Percentiles rank a stretch among this genome's conserved stretches.
phyloP scores from a whole-genome alignment of 1,140 invertebrate species.

The Bombus impatiens region DNA sequence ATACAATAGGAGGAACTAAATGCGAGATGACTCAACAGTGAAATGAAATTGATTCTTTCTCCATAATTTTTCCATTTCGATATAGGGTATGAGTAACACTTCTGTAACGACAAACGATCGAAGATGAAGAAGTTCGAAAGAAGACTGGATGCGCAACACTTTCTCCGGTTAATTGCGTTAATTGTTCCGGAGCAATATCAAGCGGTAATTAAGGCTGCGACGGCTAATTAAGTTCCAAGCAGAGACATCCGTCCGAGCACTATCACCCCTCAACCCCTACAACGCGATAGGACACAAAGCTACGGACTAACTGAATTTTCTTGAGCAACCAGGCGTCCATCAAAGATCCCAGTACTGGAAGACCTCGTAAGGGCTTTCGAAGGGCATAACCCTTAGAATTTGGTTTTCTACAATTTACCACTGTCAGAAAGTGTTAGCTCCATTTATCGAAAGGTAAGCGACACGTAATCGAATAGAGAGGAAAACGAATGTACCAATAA shows the following conservation, averaged over 20 bases:
- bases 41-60: background rate
- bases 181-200: constrained; percentile 80
- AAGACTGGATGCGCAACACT: constrained; percentile 69
- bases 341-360: constrained; percentile 76
- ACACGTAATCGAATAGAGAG: background rate
- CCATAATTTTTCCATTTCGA: background rate
- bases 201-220: constrained; percentile 77
- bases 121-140: constrained; percentile 42
- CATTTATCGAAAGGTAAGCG: background rate
- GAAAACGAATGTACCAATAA: background rate
- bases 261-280: constrained; percentile 70
- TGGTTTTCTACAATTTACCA: constrained; percentile 6
- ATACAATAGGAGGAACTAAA: background rate
- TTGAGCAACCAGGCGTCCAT: constrained; percentile 81
- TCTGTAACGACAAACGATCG: constrained; percentile 17
- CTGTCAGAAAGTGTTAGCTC: background rate
- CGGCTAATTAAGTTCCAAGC: constrained; percentile 77
- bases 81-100: background rate
- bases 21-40: background rate
- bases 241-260: constrained; percentile 75
- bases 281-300: constrained; percentile 79
- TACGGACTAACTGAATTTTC: constrained; percentile 82
- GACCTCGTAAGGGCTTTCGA: constrained; percentile 47
- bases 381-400: constrained; percentile 40
- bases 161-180: constrained; percentile 77